Conservation (phyloP, 2,113 vertebrate genomes). For the Paracanthobrama guichenoti region DNA sequence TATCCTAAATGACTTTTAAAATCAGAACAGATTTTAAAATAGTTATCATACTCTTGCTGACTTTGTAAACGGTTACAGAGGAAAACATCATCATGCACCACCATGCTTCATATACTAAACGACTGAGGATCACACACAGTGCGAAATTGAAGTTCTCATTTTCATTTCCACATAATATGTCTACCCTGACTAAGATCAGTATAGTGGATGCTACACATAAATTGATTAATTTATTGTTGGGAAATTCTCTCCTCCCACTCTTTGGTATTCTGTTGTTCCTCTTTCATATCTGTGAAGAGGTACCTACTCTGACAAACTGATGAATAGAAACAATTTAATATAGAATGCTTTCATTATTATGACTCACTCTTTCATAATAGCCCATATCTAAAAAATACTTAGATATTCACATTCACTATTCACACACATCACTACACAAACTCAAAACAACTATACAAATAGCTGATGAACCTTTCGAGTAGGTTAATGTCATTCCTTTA, state of each 20-base stretch:
- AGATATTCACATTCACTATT: neutral
- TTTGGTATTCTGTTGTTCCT: neutral
- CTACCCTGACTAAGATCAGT: neutral
- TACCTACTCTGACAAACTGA: neutral
- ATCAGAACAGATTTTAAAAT: too few species aligned
- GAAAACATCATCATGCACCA: too few species aligned
- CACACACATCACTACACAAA: neutral
- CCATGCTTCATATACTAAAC: too few species aligned
- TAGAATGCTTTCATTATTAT: neutral
- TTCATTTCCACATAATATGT: neutral
- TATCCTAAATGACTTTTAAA: too few species aligned
- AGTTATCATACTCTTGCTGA: too few species aligned
- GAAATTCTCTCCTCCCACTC: neutral
- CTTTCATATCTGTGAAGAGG: neutral
- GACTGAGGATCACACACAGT: neutral
- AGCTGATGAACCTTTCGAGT: neutral
- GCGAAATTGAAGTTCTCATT: neutral
- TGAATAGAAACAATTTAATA: neutral
- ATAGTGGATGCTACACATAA: neutral
- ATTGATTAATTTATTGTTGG: neutral
- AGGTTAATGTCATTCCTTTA: neutral
- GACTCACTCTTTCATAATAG: neutral
- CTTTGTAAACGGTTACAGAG: too few species aligned
- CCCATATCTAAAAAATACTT: neutral
- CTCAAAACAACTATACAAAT: neutral